Base-by-base conservation (phyloP, 2,888 invertebrate species). In the Sphecodes monilicornis region DNA sequence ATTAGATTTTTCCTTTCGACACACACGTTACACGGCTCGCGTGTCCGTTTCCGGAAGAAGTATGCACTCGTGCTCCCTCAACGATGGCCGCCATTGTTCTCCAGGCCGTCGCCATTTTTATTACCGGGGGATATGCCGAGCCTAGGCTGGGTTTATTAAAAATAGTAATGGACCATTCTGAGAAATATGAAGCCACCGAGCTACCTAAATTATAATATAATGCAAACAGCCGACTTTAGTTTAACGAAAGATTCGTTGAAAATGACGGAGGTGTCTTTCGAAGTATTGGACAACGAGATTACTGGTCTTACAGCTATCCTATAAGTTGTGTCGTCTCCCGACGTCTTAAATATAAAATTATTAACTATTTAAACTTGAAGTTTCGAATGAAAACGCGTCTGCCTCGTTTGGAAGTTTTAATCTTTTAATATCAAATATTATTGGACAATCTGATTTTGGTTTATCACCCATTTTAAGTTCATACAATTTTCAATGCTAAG, bases 11-110 rank as follows among this genome's bases (percentile, higher is more conserved):
- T 6, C 57, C 5, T 60, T 5, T 16, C 57, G 6, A 6, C 29
- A 29, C 1, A 60, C 50, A 29, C 16, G 57, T 26, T 60, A 5
- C 26, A 60, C 57, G 16, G 57, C 22, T 64, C 29, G 29, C 64
- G 32, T 50, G 50, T 50, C 50, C 22, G 50, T 50, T 50, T 22
- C 50, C 50, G 50, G 50, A 50, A 50, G 64, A 64, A 64, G 32
- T 18, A 18, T 26, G 57, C 10, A 13, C 26, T 57, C 26, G 1
- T 18, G 29, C 29, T 64, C 64, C 8, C 64, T 64, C 32, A 22
- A 29, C 16, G 32, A 64, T 32, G 64, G 64, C 64, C 32, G 32
- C 64, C 64, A 64, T 64, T 64, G 18, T 64, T 64, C 64, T 64
- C 29, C 32, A 18, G 26, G 1, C 32, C 18, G 64, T 32, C 64